Evolutionary conservation across 2,797 vertebrate species (phyloP).

Genomic region (Chanos chanos): DNA sequence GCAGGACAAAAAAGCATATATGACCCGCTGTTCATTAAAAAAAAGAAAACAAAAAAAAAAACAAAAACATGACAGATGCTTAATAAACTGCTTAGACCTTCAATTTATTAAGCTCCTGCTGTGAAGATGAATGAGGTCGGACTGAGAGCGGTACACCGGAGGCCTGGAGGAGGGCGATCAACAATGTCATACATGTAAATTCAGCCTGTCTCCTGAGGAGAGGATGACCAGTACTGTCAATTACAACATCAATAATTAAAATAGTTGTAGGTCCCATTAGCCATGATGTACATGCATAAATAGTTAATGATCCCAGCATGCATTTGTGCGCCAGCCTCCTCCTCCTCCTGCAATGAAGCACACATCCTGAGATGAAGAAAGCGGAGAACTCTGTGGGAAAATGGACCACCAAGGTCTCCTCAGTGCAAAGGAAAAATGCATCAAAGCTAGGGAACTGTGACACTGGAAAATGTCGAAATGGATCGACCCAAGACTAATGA

Average conservation of each 20-base stretch:
- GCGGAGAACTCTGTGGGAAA: background rate
- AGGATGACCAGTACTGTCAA: slow-evolving; percentile 25
- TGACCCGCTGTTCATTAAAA: background rate
- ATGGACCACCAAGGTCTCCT: background rate
- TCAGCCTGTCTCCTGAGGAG: slow-evolving; percentile 26
- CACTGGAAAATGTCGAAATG: no score
- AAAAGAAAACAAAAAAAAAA: no score
- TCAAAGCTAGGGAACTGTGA: background rate
- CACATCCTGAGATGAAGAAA: slow-evolving; percentile 17
- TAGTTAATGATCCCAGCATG: slow-evolving; percentile 43
- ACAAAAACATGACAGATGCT: slow-evolving; percentile 15
- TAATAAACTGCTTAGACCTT: slow-evolving; percentile 14
- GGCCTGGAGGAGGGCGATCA: slow-evolving; percentile 12
- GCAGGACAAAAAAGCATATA: background rate
- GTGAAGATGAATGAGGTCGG: slow-evolving; percentile 9
- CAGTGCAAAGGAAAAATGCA: background rate
- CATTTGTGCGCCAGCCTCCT: slow-evolving; percentile 32
- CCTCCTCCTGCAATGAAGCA: slow-evolving; percentile 7
- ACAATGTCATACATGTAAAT: slow-evolving; percentile 45
- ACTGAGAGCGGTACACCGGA: background rate
- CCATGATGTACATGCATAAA: slow-evolving; percentile 52
- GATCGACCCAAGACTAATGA: no score
- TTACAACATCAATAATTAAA: slow-evolving; percentile 56
- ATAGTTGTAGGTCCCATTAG: slow-evolving; percentile 44
- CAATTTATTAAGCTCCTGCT: background rate